Base-by-base conservation (phyloP, 2,888 invertebrate genomes). In the Platerodrilus igneus region DNA sequence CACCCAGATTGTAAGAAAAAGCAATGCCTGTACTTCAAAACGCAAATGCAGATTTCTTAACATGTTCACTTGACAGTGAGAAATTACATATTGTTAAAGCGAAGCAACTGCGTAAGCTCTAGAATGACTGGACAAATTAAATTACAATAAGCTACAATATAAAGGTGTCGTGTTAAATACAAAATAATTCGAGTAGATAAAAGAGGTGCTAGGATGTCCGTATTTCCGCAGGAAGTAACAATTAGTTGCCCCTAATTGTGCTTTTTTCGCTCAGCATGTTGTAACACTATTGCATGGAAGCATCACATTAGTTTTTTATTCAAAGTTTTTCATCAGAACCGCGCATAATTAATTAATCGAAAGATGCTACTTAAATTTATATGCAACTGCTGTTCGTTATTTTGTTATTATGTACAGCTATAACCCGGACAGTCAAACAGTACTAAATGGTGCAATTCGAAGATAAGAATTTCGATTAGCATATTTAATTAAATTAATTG, bases 101-200 rank as follows among this genome's bases (percentile, higher is more conserved):
- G n/a, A n/a, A n/a, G n/a, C n/a, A n/a, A n/a, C n/a, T n/a, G n/a
- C n/a, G n/a, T n/a, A n/a, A n/a, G n/a, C n/a, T n/a, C 51, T 47
- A 43, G 48, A 50, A 52, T 60, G 59, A 60, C 60, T 57, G 49
- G 51, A 38, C 55, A 50, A 55, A 56, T 53, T 55, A 50, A 48
- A 37, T 45, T 47, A 57, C 56, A 57, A 55, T 53, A 50, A 49
- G 37, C 44, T 47, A 57, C 56, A 57, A 55, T 53, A 50, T 48
- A 56, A 56, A 57, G 56, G 55, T 55, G 59, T 56, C 57, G 55
- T 53, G 54, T 56, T 58, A 62, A 60, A 60, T 58, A 60, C 56
- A 60, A 59, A 58, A 55, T 60, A 60, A 61, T 62, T 58, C 56
- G 61, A 57, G 55, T 51, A 54, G 52, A 50, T 48, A 46, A 40